These are phyloP conservation scores for Mizuhopecten yessoensis DNA, from an alignment of 1,140 invertebrate genomes.

Conservation along the genomic window DNA sequence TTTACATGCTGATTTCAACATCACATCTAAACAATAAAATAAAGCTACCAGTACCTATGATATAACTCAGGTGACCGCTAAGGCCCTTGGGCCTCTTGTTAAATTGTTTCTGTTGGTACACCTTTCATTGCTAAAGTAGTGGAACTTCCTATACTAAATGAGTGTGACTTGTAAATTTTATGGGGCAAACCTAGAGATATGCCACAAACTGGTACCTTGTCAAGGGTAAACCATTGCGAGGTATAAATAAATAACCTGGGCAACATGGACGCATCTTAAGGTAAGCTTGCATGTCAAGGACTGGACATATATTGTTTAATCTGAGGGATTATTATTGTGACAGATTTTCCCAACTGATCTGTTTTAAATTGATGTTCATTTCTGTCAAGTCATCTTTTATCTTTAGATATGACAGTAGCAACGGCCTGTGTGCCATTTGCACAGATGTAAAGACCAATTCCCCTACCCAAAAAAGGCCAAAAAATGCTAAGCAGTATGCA, in stretches of 20 bases:
- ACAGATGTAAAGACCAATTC: slow-evolving; percentile 49
- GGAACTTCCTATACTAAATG: slow-evolving; percentile 57
- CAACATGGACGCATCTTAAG: not conserved
- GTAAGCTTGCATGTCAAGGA: not conserved
- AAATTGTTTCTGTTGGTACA: not conserved
- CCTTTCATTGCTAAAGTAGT: slow-evolving; percentile 48
- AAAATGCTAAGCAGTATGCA: slow-evolving; percentile 56
- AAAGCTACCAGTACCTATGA: too few relatives aligned
- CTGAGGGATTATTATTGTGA: not conserved
- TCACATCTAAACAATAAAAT: too few relatives aligned
- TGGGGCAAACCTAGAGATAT: not conserved
- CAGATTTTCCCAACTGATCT: slow-evolving; percentile 44
- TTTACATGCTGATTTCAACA: too few relatives aligned
- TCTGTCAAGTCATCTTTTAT: not conserved
- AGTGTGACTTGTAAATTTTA: slow-evolving; percentile 44
- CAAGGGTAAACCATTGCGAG: slow-evolving; percentile 29
- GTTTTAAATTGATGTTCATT: slow-evolving; percentile 47
- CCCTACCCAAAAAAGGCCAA: slow-evolving; percentile 57
- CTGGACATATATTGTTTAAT: not conserved
- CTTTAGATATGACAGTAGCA: not conserved
- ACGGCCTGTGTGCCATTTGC: not conserved
- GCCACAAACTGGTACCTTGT: slow-evolving; percentile 58
- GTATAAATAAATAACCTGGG: slow-evolving; percentile 15
- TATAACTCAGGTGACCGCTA: too few relatives aligned
- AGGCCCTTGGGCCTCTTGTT: too few relatives aligned